A percentile compares a stretch with the other conserved stretches of the same genome.
Conservation (phyloP, 2,113 vertebrate genomes). For the Lasiurus cinereus region DNA sequence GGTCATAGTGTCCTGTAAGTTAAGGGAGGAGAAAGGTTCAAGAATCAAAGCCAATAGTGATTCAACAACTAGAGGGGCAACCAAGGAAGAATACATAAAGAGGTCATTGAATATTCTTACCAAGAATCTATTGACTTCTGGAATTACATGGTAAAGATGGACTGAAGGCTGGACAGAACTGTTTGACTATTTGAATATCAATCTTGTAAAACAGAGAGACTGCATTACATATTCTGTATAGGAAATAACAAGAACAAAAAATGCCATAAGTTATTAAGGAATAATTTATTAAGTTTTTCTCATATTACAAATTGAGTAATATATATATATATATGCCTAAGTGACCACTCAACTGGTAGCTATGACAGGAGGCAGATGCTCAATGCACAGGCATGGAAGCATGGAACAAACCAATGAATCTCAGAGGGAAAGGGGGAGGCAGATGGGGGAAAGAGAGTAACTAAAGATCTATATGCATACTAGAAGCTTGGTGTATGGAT, state of each 20-base stretch:
- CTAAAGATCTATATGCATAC: too few relatives aligned
- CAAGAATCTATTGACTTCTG: background rate
- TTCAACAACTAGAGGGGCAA: background rate
- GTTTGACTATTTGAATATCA: background rate
- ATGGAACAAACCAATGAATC: too few relatives aligned
- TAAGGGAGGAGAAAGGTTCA: background rate
- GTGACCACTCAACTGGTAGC: too few relatives aligned
- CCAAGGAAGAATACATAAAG: background rate
- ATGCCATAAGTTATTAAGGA: background rate
- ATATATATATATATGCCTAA: too few relatives aligned
- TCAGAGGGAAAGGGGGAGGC: too few relatives aligned
- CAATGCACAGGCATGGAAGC: too few relatives aligned
- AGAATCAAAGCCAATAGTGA: background rate
- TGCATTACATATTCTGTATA: background rate
- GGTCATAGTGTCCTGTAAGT: background rate
- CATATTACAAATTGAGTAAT: background rate
- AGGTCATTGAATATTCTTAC: conserved; percentile 24
- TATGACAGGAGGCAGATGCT: too few relatives aligned
- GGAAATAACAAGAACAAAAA: background rate
- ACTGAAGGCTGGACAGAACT: background rate
- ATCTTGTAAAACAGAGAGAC: background rate
- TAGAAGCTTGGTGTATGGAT: too few relatives aligned
- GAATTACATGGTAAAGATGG: background rate
- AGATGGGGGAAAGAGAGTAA: too few relatives aligned
- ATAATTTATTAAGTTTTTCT: background rate